Base-by-base conservation (phyloP, 2,888 invertebrate species). In the Onchidella celtica region DNA sequence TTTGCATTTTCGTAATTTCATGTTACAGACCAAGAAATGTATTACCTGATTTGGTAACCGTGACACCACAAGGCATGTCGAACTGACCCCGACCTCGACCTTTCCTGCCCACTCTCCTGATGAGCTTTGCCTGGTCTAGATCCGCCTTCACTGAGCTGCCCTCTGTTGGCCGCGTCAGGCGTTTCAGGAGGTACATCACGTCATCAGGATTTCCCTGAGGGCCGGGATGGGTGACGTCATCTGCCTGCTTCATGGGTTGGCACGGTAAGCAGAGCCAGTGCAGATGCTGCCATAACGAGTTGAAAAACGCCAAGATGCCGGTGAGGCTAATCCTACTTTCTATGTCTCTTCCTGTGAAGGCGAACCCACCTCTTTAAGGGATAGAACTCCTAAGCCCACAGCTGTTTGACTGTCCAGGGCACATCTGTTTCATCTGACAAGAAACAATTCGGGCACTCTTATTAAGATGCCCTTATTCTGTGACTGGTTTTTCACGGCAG, bases 31-130 rank as follows among this genome's bases (percentile, higher is more conserved):
- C n/a, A n/a, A n/a, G n/a, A n/a, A n/a, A n/a, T n/a, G n/a, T n/a
- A n/a, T n/a, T 81, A 91, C 91, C 91, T 86, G 89, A 80, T 83
- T 88, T 88, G 1, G 91, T 88, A 2, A 90, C 86, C 3, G 91
- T 88, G 24, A 92, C 87, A 3, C 91, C 92, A 63, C 88, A 88
- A 0, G 92, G 92, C 86, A 87, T 89, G 59, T 91, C 88, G 78
- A 92, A 91, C 74, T 90, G 88, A 0, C 90, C 89, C 73, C 89
- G 88, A 27, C 87, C 87, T 36, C 84, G 86, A 11, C 92, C 91
- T 47, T 87, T 85, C 65, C 85, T 87, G 29, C 92, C 92, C 34
- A 91, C 83, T 79, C 84, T 86, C 34, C 88, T 81, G 72, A 90
- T 85, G n/a, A 91, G 88, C 79, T 91, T 90, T 55, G 82, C 84